These are phyloP conservation scores for Andrena chrysosceles DNA, from an alignment of 2,888 invertebrate species.

Conservation along the genomic window DNA sequence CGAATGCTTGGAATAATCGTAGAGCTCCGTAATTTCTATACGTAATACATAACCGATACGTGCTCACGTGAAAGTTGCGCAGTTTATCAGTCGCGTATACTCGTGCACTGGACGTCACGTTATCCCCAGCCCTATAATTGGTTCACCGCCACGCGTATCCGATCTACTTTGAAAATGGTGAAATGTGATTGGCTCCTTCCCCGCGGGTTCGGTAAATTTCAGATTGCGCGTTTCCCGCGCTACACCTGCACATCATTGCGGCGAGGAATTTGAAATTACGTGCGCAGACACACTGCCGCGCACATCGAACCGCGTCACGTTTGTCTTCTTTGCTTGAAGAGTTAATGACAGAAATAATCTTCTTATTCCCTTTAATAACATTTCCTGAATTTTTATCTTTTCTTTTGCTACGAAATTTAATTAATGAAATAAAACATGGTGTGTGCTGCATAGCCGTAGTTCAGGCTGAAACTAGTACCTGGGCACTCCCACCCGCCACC, in stretches of 20 bases:
- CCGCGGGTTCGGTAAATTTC: neutral
- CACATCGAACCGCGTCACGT: conserved; percentile 6
- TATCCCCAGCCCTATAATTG: neutral
- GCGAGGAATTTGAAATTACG: conserved; percentile 29
- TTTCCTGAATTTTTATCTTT: too few species aligned
- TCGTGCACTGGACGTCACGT: neutral
- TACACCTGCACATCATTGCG: neutral
- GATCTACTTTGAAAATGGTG: neutral
- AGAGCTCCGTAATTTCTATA: too few species aligned
- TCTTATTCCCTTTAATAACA: too few species aligned
- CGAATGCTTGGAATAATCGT: too few species aligned
- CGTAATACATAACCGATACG: neutral
- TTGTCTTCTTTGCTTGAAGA: too few species aligned
- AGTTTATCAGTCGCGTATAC: neutral
- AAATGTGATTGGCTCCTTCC: conserved; percentile 3
- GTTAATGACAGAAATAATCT: too few species aligned
- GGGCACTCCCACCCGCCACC: too few species aligned
- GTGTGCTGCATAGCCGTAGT: conserved; percentile 52
- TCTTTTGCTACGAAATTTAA: too few species aligned
- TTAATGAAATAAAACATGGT: conserved; percentile 24
- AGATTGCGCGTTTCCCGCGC: conserved; percentile 24
- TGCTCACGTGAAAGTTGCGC: neutral
- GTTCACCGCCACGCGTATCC: conserved; percentile 21
- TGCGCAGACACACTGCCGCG: conserved; percentile 35
- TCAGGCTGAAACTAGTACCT: conserved; percentile 34